Base-by-base conservation (phyloP, 2,113 vertebrate genomes). In the Colinus virginianus region DNA sequence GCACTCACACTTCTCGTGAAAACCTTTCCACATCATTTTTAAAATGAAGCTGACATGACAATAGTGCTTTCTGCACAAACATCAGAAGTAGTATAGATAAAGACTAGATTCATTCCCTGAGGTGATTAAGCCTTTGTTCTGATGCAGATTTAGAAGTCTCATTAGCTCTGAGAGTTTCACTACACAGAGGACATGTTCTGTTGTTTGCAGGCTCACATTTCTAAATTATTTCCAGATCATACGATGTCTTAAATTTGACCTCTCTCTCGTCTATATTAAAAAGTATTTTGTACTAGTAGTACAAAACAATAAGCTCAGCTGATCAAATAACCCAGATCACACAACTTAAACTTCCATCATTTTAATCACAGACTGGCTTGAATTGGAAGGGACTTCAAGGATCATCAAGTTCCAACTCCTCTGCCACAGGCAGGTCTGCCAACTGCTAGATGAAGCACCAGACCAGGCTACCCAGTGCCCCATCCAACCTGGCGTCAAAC, bases 71-170 rank as follows among this genome's bases (percentile, higher is more conserved):
- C 72, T 45, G 72, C 72, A 63, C 26, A 80, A 38, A 72, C n/a
- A 85, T 56, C 68, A 79, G 75, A 75, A 74, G 45, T n/a, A 75
- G n/a, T 11, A 38, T 0, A 87, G 13, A 49, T 18, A 87, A 68
- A 75, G 49, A 76, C 68, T 77, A 59, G 26, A 93, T 55, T 55
- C 18, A 42, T 66, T 67, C 46, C 72, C 36, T 21, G 42, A 88
- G 86, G 83, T 86, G 93, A 92, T 90, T 59, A 92, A 78, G 56
- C 42, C 72, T 94, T 79, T 95, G 86, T 86, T 92, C 64, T 90
- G 42, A 80, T 45, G 68, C 51, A 70, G 19, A 72, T 15, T 61
- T 64, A 76, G 66, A 87, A 6, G 43, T 59, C 88, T 85, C 76
- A 93, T 83, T 63, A 93, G 87, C 36, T 87, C 55, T 55, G 34